phyloP scores from a whole-genome alignment of 2,113 vertebrate species.

The Etheostoma spectabile region DNA sequence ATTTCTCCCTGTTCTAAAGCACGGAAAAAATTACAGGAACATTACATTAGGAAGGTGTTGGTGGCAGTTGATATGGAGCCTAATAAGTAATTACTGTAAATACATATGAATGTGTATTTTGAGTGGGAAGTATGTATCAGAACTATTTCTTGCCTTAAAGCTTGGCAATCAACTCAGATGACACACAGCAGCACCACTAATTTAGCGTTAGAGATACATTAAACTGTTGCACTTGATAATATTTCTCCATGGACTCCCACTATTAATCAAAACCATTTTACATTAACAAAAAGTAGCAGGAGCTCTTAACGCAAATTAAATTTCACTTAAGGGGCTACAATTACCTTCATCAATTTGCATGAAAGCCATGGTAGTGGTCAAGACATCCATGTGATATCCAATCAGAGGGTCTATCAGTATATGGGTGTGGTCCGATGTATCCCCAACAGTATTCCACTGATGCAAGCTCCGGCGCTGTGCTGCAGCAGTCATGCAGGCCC shows the following conservation, averaged over 20 bases:
- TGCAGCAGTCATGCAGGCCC: slow-evolving; percentile 55
- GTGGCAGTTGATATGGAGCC: slow-evolving; percentile 17
- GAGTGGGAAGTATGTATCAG: not conserved
- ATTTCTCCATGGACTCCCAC: slow-evolving; percentile 46
- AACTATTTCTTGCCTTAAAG: slow-evolving; percentile 10
- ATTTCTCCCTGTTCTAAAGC: slow-evolving; percentile 24
- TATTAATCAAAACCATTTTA: slow-evolving; percentile 66
- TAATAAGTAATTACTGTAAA: not conserved
- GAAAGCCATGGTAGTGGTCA: slow-evolving; percentile 63
- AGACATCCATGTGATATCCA: slow-evolving; percentile 66
- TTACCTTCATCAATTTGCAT: slow-evolving; percentile 75
- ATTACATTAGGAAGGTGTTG: not conserved
- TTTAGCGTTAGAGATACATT: slow-evolving; percentile 48
- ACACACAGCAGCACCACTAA: slow-evolving; percentile 46
- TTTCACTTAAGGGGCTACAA: slow-evolving; percentile 64
- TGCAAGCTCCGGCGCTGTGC: slow-evolving; percentile 58
- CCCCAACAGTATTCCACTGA: slow-evolving; percentile 70
- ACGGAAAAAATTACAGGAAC: slow-evolving; percentile 1
- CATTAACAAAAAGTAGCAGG: slow-evolving; percentile 54
- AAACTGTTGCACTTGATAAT: slow-evolving; percentile 48
- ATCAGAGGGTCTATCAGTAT: slow-evolving; percentile 60
- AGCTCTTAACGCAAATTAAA: slow-evolving; percentile 63
- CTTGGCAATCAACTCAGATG: slow-evolving; percentile 15
- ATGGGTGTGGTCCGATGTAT: slow-evolving; percentile 70
- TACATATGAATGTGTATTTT: slow-evolving; percentile 11